Conservation (phyloP, 2,797 vertebrate species). For the Chaenodraco wilsoni region DNA sequence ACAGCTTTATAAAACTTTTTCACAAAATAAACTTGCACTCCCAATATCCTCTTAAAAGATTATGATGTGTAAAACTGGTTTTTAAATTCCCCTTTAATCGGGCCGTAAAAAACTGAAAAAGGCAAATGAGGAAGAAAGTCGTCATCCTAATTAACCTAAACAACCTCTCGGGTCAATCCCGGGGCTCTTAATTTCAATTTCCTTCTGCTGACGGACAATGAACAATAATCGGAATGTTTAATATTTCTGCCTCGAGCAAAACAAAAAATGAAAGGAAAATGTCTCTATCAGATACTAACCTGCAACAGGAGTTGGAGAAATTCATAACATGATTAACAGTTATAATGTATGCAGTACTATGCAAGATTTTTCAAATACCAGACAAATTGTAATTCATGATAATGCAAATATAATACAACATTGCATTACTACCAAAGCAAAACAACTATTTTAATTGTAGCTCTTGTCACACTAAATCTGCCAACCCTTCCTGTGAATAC, state of each 20-base stretch:
- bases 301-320: neutral
- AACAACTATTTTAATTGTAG: neutral
- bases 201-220: neutral
- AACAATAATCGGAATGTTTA: slow-evolving; percentile 1
- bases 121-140: neutral
- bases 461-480: neutral
- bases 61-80: neutral
- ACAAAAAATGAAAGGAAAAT: neutral
- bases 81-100: neutral
- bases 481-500: neutral
- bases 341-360: no score
- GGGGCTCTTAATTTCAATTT: slow-evolving; percentile 6
- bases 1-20: neutral
- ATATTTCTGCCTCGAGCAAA: neutral
- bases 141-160: slow-evolving; percentile 6
- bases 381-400: neutral
- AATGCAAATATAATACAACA: neutral
- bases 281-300: neutral
- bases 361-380: neutral
- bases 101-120: neutral
- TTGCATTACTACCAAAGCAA: neutral
- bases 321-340: neutral
- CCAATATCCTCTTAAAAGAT: no score
- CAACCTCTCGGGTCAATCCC: neutral
- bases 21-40: neutral